Percentiles rank a stretch among this genome's conserved stretches.
These are phyloP conservation scores for Leptopilina drosophilae DNA, from an alignment of 2,888 invertebrate genomes.

Conservation along the genomic window DNA sequence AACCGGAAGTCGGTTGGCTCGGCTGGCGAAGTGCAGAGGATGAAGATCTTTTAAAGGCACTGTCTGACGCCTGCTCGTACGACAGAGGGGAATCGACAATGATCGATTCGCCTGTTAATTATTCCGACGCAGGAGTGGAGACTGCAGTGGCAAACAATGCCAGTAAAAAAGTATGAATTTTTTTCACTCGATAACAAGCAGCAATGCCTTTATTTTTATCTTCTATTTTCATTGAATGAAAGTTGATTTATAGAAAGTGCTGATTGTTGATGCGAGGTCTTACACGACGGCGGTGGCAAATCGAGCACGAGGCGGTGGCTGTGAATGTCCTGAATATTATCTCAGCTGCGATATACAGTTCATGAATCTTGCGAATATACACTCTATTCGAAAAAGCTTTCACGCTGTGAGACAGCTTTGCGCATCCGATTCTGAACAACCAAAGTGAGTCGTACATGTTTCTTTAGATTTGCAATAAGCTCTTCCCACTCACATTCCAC, in stretches of 20 bases:
- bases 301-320: constrained; percentile 97
- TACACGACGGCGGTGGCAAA: constrained; percentile 98
- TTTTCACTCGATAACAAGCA: constrained; percentile 14
- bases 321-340: constrained; percentile 97
- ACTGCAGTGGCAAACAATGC: constrained; percentile 62
- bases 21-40: constrained; percentile 95
- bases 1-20: constrained; percentile 97
- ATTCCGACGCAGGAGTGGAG: constrained; percentile 66
- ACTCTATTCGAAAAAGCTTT: constrained; percentile 95
- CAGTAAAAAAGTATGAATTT: constrained; percentile 54
- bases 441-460: constrained; percentile 81
- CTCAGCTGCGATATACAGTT: constrained; percentile 96
- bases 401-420: constrained; percentile 89
- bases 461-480: constrained; percentile 21
- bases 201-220: background rate
- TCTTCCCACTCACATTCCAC: constrained; percentile 11
- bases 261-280: constrained; percentile 96
- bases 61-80: constrained; percentile 88
- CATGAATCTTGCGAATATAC: constrained; percentile 98
- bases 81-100: constrained; percentile 80
- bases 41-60: constrained; percentile 90
- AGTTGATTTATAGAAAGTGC: constrained; percentile 81
- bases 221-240: background rate
- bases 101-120: constrained; percentile 70
- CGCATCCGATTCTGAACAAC: constrained; percentile 87